Conservation (phyloP, 2,888 invertebrate genomes). For the Trissolcus japonicus region DNA sequence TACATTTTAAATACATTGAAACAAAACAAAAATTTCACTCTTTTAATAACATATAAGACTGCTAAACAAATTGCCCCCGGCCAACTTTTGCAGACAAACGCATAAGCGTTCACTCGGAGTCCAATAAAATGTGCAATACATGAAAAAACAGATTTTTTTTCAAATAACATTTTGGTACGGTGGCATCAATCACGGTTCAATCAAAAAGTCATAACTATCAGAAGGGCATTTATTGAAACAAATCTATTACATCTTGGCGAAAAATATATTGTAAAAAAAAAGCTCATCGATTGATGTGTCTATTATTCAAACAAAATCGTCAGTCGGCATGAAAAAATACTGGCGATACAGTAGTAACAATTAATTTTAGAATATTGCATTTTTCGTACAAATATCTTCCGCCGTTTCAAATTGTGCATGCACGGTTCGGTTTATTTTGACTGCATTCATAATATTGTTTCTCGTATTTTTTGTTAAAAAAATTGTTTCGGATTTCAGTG, state of each 20-base stretch:
- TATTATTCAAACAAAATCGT: constrained; percentile 47
- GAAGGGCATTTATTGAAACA: constrained; percentile 47
- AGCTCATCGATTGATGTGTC: constrained; percentile 40
- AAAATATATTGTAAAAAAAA: constrained; percentile 50
- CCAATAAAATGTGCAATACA: constrained; percentile 26
- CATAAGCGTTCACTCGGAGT: not conserved
- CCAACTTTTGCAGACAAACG: too few relatives aligned
- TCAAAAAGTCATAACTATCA: constrained; percentile 51
- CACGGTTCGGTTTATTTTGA: too few relatives aligned
- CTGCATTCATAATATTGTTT: not conserved
- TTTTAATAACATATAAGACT: too few relatives aligned
- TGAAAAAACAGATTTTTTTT: constrained; percentile 19
- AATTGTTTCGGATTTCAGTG: not conserved
- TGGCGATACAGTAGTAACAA: not conserved
- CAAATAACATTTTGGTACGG: constrained; percentile 37
- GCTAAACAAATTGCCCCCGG: too few relatives aligned
- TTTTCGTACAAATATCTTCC: constrained; percentile 17
- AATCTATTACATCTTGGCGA: constrained; percentile 42
- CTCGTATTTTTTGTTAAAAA: not conserved
- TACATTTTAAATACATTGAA: constrained; percentile 32
- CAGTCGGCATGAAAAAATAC: constrained; percentile 12
- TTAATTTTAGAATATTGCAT: constrained; percentile 31
- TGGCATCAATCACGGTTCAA: constrained; percentile 46
- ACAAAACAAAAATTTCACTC: not conserved
- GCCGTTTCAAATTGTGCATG: constrained; percentile 4